Conservation (phyloP, 2,113 vertebrate genomes). For the Mus musculus region DNA sequence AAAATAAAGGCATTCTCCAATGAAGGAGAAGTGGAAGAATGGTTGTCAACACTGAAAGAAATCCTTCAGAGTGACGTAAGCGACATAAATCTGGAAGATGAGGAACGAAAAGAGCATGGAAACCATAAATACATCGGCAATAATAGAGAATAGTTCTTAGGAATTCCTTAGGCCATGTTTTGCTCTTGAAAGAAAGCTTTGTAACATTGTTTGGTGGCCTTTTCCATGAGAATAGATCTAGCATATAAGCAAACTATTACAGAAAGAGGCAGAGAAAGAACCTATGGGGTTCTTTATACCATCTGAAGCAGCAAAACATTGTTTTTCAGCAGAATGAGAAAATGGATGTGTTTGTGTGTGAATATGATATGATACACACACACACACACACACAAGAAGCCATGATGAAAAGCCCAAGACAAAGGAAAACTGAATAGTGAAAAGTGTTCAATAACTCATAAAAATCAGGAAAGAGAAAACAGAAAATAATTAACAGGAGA, state of each 20-base stretch:
- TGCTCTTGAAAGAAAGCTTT: not conserved
- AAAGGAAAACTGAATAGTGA: not conserved
- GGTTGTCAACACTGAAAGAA: not conserved
- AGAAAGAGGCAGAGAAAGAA: not conserved
- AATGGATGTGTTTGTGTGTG: not conserved
- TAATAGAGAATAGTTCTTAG: not conserved
- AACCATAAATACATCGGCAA: not conserved
- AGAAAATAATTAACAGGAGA: not conserved
- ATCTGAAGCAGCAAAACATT: not conserved
- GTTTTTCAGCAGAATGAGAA: not conserved
- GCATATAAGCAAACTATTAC: not conserved
- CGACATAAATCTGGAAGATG: not conserved
- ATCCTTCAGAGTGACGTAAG: not conserved
- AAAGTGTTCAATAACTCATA: not conserved
- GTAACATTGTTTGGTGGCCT: not conserved
- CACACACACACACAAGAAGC: not conserved
- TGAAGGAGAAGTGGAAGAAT: not conserved
- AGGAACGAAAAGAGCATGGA: not conserved
- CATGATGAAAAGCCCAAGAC: not conserved
- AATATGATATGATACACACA: too few species aligned
- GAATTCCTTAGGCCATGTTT: not conserved
- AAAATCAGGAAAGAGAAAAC: not conserved
- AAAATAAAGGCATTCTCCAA: slow-evolving; percentile 14
- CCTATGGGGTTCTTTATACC: not conserved
- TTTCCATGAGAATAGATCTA: not conserved